These are phyloP conservation scores for Drosophila ambigua DNA, from an alignment of 1,140 invertebrate species.

Conservation along the genomic window DNA sequence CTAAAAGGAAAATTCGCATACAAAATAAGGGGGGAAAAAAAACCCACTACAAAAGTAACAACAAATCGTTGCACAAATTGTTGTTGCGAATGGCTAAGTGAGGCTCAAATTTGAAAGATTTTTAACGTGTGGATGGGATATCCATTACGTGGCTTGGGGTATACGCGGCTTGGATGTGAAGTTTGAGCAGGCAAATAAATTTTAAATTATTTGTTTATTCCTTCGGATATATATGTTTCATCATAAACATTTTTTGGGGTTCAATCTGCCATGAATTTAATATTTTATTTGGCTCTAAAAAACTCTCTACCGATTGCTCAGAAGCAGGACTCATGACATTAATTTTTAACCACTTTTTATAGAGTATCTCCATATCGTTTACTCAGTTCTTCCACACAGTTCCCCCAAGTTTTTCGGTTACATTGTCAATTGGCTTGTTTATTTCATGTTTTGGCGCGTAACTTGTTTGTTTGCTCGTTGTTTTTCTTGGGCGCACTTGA, in stretches of 20 bases:
- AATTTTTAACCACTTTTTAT: no score
- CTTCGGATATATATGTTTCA: no score
- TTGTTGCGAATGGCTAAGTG: slow-evolving; percentile 33
- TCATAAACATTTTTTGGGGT: no score
- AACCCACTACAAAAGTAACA: slow-evolving; percentile 20
- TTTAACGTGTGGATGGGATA: slow-evolving; percentile 26
- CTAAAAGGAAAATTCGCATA: slow-evolving; percentile 51
- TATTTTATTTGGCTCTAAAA: no score
- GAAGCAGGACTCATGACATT: no score
- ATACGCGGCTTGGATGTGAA: neutral
- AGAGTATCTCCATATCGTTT: slow-evolving; percentile 11
- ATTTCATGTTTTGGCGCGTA: slow-evolving; percentile 77
- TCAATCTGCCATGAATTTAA: no score
- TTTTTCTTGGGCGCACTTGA: slow-evolving; percentile 37
- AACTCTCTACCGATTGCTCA: no score
- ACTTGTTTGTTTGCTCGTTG: slow-evolving; percentile 67
- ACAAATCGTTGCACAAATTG: slow-evolving; percentile 46
- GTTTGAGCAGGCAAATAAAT: no score
- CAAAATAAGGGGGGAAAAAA: neutral
- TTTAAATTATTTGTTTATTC: no score
- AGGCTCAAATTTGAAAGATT: slow-evolving; percentile 34
- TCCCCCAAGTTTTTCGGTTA: slow-evolving; percentile 24
- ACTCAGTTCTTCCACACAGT: neutral
- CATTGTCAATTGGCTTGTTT: slow-evolving; percentile 75
- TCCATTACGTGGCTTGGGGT: neutral